Percentiles rank a stretch among this genome's conserved stretches.
Conservation (phyloP, 1,140 invertebrate species). For the Limonius californicus region DNA sequence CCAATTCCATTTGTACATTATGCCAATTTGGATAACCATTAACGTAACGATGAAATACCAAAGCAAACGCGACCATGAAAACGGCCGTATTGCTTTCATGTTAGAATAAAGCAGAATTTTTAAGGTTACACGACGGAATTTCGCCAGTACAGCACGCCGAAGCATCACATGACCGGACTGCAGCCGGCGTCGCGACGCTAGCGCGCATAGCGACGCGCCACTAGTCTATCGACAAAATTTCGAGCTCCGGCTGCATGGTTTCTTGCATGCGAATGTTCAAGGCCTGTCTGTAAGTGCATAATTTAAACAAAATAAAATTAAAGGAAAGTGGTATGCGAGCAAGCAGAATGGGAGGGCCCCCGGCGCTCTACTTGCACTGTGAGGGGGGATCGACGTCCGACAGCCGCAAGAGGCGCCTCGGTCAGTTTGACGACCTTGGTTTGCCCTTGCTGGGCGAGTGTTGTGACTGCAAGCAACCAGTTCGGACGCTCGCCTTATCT, state of each 20-base stretch:
- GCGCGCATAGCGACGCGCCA: neutral
- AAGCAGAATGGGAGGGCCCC: neutral
- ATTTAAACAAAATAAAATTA: neutral
- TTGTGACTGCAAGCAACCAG: neutral
- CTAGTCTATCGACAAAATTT: neutral
- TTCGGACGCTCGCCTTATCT: slow-evolving; percentile 5
- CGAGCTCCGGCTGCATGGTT: too few species aligned
- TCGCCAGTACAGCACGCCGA: too few species aligned
- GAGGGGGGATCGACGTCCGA: neutral
- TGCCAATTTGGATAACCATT: neutral
- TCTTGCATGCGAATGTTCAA: too few species aligned
- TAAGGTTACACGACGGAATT: neutral
- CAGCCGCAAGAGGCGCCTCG: slow-evolving; percentile 4
- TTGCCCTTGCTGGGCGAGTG: slow-evolving; percentile 1
- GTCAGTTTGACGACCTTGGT: slow-evolving; percentile 7
- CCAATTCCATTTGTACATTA: slow-evolving; percentile 2
- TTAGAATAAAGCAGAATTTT: neutral
- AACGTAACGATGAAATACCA: neutral
- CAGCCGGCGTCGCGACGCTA: slow-evolving; percentile 5
- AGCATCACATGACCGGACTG: too few species aligned
- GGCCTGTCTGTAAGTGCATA: neutral
- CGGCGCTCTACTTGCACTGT: neutral
- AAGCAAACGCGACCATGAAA: neutral
- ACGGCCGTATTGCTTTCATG: neutral
- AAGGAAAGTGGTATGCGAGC: neutral